Percentiles rank a stretch among this genome's conserved stretches.
These are phyloP conservation scores for Gambelia wislizenii DNA, from an alignment of 2,797 vertebrate genomes.

Conservation along the genomic window DNA sequence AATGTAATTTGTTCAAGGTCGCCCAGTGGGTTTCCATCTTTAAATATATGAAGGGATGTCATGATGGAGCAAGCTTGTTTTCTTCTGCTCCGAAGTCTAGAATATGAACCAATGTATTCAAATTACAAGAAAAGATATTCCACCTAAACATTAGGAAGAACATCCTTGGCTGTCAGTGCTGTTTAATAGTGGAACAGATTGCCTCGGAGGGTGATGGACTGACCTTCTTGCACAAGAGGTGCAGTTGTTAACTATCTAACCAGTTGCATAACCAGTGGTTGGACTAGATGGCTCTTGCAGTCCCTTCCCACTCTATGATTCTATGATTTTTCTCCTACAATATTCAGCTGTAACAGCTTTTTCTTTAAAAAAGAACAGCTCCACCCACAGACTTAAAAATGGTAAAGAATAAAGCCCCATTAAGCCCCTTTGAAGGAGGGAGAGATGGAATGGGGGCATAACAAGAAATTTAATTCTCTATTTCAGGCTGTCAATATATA, in stretches of 20 bases:
- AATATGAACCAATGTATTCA: no score
- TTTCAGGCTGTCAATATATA: conserved; percentile 53
- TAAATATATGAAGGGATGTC: background rate
- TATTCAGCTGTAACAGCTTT: background rate
- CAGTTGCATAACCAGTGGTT: background rate
- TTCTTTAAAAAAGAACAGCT: background rate
- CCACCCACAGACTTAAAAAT: conserved; percentile 22
- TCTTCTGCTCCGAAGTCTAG: no score
- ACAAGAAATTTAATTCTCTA: conserved; percentile 54
- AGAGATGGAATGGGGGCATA: background rate
- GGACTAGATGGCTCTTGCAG: background rate
- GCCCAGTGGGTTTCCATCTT: no score
- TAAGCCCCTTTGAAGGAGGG: conserved; percentile 3
- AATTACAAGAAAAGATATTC: no score
- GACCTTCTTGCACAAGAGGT: no score
- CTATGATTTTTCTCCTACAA: background rate
- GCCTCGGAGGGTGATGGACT: no score
- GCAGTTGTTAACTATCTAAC: no score
- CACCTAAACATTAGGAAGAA: no score
- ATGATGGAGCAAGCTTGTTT: background rate
- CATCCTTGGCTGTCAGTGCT: background rate
- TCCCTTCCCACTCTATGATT: no score
- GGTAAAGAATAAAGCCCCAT: conserved; percentile 16
- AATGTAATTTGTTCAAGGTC: no score
- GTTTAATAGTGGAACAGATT: background rate